A percentile compares a stretch with the other conserved stretches of the same genome.
These are phyloP conservation scores for Metallyticus violacea DNA, from an alignment of 2,888 invertebrate genomes.

Conservation along the genomic window DNA sequence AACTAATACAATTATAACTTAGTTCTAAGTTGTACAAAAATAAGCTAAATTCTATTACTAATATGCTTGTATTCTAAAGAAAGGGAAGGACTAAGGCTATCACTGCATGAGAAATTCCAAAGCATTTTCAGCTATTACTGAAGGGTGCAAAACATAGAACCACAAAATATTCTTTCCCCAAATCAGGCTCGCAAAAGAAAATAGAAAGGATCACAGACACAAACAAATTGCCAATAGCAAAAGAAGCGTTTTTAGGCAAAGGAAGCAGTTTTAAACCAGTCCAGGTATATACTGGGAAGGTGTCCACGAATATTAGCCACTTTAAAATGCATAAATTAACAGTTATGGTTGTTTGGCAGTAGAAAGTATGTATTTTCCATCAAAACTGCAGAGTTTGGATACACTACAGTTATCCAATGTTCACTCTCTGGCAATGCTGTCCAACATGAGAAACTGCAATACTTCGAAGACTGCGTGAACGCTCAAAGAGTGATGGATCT, in stretches of 20 bases:
- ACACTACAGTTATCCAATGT: not conserved
- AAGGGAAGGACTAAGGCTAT: not conserved
- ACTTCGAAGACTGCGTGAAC: slow-evolving; percentile 70
- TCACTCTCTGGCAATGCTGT: slow-evolving; percentile 19
- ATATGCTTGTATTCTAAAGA: not conserved
- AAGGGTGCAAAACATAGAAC: not conserved
- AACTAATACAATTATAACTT: slow-evolving; percentile 1
- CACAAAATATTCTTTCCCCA: not conserved
- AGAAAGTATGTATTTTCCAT: not conserved
- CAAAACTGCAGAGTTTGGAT: not conserved
- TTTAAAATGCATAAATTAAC: not conserved
- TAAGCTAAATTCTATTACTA: not conserved
- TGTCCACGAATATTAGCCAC: not conserved
- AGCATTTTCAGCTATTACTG: not conserved
- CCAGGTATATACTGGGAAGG: not conserved
- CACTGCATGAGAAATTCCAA: not conserved
- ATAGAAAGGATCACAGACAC: not conserved
- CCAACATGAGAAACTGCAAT: slow-evolving; percentile 41
- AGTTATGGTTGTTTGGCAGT: not conserved
- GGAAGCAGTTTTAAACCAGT: not conserved
- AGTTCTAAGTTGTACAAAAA: not conserved
- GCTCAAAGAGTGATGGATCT: slow-evolving; percentile 78
- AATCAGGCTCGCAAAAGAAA: not conserved
- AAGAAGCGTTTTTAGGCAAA: not conserved
- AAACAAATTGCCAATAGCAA: not conserved